These are phyloP conservation scores for Nasua narica DNA, from an alignment of 2,797 vertebrate species.

Conservation along the genomic window DNA sequence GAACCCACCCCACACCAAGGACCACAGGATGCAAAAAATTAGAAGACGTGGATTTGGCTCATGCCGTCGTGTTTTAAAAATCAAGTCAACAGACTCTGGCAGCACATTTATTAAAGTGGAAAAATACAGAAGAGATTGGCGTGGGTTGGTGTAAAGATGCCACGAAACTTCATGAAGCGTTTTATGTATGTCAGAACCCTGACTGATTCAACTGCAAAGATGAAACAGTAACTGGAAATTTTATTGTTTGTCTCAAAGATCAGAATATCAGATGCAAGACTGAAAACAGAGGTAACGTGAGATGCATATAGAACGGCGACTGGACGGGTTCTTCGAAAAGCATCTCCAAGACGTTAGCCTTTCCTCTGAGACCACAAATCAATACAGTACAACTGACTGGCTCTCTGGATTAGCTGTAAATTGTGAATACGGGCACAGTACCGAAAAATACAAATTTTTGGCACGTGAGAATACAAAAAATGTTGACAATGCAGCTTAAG, in stretches of 20 bases:
- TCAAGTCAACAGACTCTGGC: neutral
- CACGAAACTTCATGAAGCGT: neutral
- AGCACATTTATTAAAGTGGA: neutral
- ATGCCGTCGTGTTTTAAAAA: neutral
- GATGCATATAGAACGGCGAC: neutral
- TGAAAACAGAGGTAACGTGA: constrained; percentile 7
- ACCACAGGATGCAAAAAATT: neutral
- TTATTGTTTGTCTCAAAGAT: neutral
- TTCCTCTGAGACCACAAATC: neutral
- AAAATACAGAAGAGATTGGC: neutral
- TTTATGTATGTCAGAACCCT: neutral
- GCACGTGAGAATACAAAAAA: neutral
- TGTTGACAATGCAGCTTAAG: neutral
- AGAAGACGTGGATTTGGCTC: neutral
- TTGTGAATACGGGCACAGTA: neutral
- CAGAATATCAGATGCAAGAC: neutral
- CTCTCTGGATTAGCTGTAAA: neutral
- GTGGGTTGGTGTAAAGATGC: neutral
- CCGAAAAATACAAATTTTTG: neutral
- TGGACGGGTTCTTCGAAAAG: neutral
- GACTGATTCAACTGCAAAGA: neutral
- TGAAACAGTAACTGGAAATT: neutral
- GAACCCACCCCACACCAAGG: neutral
- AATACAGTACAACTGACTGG: neutral
- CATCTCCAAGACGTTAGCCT: neutral